Evolutionary conservation across 2,888 invertebrate species (phyloP).

Genomic region (Dynastes maya): DNA sequence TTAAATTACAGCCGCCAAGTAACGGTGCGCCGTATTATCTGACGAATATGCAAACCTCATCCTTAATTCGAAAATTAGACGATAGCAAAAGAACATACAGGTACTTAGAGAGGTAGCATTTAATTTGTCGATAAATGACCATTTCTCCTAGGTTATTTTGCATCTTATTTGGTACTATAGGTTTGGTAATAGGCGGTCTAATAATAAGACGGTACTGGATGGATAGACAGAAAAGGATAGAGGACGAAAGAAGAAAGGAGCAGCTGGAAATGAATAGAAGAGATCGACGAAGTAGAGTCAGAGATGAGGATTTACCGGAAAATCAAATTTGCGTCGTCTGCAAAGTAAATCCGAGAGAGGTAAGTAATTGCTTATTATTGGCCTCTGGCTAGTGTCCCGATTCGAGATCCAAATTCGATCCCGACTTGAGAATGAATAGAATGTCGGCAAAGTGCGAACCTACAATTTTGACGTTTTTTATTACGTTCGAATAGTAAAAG

Average conservation of each 20-base stretch:
- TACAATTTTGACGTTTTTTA: too few relatives aligned
- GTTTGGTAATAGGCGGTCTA: constrained; percentile 72
- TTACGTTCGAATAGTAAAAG: too few relatives aligned
- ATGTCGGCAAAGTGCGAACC: too few relatives aligned
- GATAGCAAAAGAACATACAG: constrained; percentile 80
- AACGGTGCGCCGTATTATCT: constrained; percentile 83
- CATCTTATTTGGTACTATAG: constrained; percentile 74
- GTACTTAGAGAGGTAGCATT: constrained; percentile 67
- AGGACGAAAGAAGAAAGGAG: constrained; percentile 75
- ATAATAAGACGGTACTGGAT: constrained; percentile 72
- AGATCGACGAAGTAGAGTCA: constrained; percentile 77
- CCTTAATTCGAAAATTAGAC: constrained; percentile 82
- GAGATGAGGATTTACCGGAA: constrained; percentile 77
- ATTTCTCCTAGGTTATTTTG: constrained; percentile 70
- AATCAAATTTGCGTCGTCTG: constrained; percentile 89
- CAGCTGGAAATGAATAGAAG: constrained; percentile 79
- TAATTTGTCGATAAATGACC: neutral
- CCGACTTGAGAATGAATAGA: too few relatives aligned
- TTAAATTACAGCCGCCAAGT: constrained; percentile 83
- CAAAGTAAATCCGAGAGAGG: constrained; percentile 87
- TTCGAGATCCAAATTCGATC: too few relatives aligned
- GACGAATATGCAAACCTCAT: constrained; percentile 84
- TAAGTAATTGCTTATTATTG: constrained; percentile 60
- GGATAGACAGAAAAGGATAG: constrained; percentile 72
- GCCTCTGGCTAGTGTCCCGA: too few relatives aligned